Evolutionary conservation across 2,888 invertebrate genomes (phyloP).

Genomic region (Cryptosula pallasiana): DNA sequence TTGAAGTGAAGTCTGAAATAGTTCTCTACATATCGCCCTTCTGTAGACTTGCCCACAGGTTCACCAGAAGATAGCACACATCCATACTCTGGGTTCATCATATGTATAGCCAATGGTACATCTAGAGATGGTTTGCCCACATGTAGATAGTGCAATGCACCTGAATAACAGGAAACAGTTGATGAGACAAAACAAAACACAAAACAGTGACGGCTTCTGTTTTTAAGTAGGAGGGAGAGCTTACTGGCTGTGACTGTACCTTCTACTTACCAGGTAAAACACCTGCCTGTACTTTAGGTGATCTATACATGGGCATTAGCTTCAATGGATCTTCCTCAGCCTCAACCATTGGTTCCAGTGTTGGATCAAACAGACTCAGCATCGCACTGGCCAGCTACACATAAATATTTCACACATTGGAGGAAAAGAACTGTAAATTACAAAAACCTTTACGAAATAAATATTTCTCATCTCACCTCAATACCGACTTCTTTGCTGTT

Average conservation of each 20-base stretch:
- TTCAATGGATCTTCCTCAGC: slow-evolving; percentile 45
- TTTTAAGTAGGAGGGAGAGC: too few species aligned
- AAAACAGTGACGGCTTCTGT: too few species aligned
- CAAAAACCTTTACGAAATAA: not conserved
- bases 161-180: slow-evolving; percentile 33
- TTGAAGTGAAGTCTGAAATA: slow-evolving; percentile 52
- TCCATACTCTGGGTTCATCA: slow-evolving; percentile 43
- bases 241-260: too few species aligned
- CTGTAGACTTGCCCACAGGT: slow-evolving; percentile 32
- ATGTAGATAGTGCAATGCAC: slow-evolving; percentile 47
- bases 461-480: slow-evolving; percentile 30
- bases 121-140: slow-evolving; percentile 47
- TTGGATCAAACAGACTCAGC: slow-evolving; percentile 51
- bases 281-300: slow-evolving; percentile 46
- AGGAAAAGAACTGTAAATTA: not conserved
- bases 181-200: too few species aligned
- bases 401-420: not conserved
- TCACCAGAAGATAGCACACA: slow-evolving; percentile 43
- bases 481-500: slow-evolving; percentile 53
- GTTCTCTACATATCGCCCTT: slow-evolving; percentile 29
- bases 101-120: slow-evolving; percentile 37
- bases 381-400: slow-evolving; percentile 49
- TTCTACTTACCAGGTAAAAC: slow-evolving; percentile 48
- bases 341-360: slow-evolving; percentile 39
- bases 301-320: slow-evolving; percentile 51